A percentile compares a stretch with the other conserved stretches of the same genome.
These are phyloP conservation scores for Rhyacophila evoluta DNA, from an alignment of 2,888 invertebrate species.

Conservation along the genomic window DNA sequence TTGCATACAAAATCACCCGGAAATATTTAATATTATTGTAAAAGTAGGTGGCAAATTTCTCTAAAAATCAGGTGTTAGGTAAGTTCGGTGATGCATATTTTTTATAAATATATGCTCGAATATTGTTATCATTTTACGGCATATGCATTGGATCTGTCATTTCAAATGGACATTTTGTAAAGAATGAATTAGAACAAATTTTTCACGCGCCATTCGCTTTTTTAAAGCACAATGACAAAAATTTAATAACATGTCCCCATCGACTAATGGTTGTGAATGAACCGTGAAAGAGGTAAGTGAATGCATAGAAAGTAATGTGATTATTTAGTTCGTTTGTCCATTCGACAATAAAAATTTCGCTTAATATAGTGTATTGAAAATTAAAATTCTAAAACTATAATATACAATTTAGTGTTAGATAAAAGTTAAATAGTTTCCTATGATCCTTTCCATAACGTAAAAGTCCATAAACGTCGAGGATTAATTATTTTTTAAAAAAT, in stretches of 20 bases:
- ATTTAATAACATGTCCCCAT: not conserved
- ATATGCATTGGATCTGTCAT: not conserved
- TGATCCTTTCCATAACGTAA: no score
- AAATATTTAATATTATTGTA: not conserved
- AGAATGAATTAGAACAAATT: not conserved
- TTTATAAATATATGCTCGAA: no score
- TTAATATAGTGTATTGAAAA: no score
- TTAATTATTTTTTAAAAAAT: no score
- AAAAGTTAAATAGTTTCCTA: no score
- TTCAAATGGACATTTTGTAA: not conserved
- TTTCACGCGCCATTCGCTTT: not conserved
- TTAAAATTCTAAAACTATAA: no score
- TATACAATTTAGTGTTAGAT: no score
- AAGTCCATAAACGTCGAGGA: no score
- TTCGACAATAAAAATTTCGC: no score
- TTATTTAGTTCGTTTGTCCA: no score
- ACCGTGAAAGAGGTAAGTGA: slow-evolving; percentile 29
- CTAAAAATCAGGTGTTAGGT: not conserved
- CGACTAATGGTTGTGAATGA: slow-evolving; percentile 34
- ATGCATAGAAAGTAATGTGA: slow-evolving; percentile 47
- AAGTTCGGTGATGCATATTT: not conserved
- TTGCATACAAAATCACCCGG: not conserved
- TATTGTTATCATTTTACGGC: not conserved
- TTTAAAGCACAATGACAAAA: not conserved
- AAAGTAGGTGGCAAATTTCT: not conserved